Conservation (phyloP, 2,113 vertebrate genomes). For the Marmota flaviventris region DNA sequence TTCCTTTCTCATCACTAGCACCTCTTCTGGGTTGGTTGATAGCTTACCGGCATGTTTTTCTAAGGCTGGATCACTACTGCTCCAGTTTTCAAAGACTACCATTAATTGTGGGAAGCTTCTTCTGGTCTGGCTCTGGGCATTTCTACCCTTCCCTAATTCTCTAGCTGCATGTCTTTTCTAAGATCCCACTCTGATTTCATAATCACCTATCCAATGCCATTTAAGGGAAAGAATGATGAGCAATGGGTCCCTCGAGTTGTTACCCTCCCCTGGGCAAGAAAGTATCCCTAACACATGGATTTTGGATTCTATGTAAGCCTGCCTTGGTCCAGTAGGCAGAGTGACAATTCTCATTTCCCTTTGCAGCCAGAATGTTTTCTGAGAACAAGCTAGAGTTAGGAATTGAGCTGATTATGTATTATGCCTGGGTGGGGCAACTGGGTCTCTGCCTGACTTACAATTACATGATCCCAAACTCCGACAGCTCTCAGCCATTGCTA, state of each 20-base stretch:
- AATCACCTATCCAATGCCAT: slow-evolving; percentile 51
- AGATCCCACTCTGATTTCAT: slow-evolving; percentile 57
- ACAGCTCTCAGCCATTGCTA: slow-evolving; percentile 46
- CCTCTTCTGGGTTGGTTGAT: slow-evolving; percentile 37
- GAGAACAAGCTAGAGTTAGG: slow-evolving; percentile 37
- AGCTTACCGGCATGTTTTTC: slow-evolving; percentile 45
- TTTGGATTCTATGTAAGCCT: slow-evolving; percentile 1
- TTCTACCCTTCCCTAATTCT: slow-evolving; percentile 20
- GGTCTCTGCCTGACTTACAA: slow-evolving; percentile 45
- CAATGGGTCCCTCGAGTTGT: not conserved
- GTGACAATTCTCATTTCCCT: slow-evolving; percentile 38
- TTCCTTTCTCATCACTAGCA: slow-evolving; percentile 59
- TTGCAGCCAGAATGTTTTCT: slow-evolving; percentile 50
- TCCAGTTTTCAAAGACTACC: slow-evolving; percentile 43
- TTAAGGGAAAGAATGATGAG: slow-evolving; percentile 49
- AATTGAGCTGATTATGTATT: slow-evolving; percentile 60
- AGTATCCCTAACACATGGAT: not conserved
- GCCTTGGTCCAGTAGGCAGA: not conserved
- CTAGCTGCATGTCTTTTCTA: slow-evolving; percentile 12
- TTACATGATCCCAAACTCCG: slow-evolving; percentile 21
- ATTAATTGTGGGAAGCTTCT: not conserved
- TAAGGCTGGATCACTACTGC: slow-evolving; percentile 32
- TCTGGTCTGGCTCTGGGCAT: slow-evolving; percentile 38
- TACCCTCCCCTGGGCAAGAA: not conserved
- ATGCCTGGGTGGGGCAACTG: not conserved